Evolutionary conservation across 1,140 invertebrate species (phyloP), one percentile per base, ranked within the genome.

Genomic region (Copidosoma floridanum): DNA sequence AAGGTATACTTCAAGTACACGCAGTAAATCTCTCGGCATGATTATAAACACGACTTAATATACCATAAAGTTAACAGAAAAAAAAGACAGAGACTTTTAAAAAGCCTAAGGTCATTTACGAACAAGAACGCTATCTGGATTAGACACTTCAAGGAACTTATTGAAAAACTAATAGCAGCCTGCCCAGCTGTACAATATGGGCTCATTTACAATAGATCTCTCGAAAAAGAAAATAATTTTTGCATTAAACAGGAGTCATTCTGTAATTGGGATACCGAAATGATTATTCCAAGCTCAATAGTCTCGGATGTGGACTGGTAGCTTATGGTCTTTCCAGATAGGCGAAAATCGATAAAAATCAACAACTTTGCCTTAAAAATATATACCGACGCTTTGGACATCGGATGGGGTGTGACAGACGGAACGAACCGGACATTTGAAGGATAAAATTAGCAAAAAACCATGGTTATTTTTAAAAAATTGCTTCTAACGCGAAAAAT

Each of bases 1-100:
- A 58, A 63, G 46, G 21, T 40, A 46, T 1, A 27, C 14, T 11
- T 56, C 61, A n/a, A 35, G n/a, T 16, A 37, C 7, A 20, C 38
- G 3, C 6, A 47, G 55, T 27, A 53, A 55, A 21, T 63, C 35
- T 54, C 32, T 63, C 27, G 61, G 61, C 5, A 47, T 63, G 14
- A 55, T 63, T 40, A 41, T 61, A 1, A 21, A 61, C 21, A 37
- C 51, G 16, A n/a, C 11, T 11, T 6, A 44, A 54, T 47, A 14
- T 35, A 38, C 12, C 14, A 3, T 61, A 6, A 16, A 47, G 18
- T 11, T 53, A 18, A 40, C 51, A 10, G 11, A 47, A 11, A 61
- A 24, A 61, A 54, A 20, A 46, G 16, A 47, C 23, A 38, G 40
- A 38, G 6, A 3, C 14, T 52, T 48, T 6, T 32, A 16, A 60